phyloP scores from a whole-genome alignment of 1,140 invertebrate genomes.

The Lepidostoma basale region DNA sequence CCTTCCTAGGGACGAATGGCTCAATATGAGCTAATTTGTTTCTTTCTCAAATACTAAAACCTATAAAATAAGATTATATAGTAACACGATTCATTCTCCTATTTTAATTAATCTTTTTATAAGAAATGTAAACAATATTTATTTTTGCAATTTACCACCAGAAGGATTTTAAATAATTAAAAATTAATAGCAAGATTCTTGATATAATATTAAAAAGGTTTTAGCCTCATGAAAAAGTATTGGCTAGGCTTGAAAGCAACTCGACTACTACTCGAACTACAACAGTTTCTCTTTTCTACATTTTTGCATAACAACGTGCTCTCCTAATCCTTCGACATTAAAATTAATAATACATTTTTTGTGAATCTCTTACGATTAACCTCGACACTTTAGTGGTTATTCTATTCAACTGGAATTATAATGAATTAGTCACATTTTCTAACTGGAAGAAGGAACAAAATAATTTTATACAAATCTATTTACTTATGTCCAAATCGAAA shows the following conservation, averaged over 20 bases:
- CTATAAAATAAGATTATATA: slow-evolving; percentile 35
- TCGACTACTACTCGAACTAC: slow-evolving; percentile 14
- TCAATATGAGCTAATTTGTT: slow-evolving; percentile 47
- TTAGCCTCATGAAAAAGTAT: slow-evolving; percentile 42
- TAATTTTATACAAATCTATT: too few species aligned
- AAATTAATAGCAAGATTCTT: too few species aligned
- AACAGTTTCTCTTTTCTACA: slow-evolving; percentile 19
- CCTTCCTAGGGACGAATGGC: slow-evolving; percentile 39
- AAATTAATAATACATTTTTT: slow-evolving; percentile 34
- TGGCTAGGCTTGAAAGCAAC: slow-evolving; percentile 30
- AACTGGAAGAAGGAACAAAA: not conserved
- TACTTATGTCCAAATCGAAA: not conserved
- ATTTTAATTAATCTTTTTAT: slow-evolving; percentile 1
- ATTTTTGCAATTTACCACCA: not conserved
- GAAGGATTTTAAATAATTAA: slow-evolving; percentile 10
- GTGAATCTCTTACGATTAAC: slow-evolving; percentile 30
- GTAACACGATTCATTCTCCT: slow-evolving; percentile 20
- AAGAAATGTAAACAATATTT: not conserved
- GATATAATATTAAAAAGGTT: slow-evolving; percentile 37
- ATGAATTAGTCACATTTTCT: not conserved
- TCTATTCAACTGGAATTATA: not conserved
- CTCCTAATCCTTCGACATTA: slow-evolving; percentile 17
- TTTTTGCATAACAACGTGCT: slow-evolving; percentile 35
- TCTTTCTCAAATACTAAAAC: slow-evolving; percentile 44
- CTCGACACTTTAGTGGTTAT: not conserved